A percentile compares a stretch with the other conserved stretches of the same genome.
These are phyloP conservation scores for Drosophila parvula DNA, from an alignment of 1,140 invertebrate species.

Conservation along the genomic window DNA sequence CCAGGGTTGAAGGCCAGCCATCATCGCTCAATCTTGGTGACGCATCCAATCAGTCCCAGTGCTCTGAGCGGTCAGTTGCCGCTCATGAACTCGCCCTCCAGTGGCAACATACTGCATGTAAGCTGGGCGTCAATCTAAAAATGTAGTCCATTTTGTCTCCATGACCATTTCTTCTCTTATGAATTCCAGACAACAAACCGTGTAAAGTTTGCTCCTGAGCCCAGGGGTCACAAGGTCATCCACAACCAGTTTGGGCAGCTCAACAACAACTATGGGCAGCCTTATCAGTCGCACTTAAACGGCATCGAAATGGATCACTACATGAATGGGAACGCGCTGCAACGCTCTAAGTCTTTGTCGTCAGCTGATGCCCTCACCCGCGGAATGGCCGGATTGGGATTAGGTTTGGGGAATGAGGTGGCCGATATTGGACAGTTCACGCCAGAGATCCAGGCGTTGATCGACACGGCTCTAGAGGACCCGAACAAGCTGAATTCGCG, in stretches of 20 bases:
- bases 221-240: conserved; percentile 53
- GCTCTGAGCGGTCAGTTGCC: conserved; percentile 72
- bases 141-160: background rate
- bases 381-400: conserved; percentile 86
- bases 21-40: conserved; percentile 80
- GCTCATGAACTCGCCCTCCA: conserved; percentile 87
- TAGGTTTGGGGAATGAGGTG: conserved; percentile 86
- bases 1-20: conserved; percentile 65
- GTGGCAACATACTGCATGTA: conserved; percentile 89
- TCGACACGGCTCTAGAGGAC: conserved; percentile 90
- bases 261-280: conserved; percentile 60
- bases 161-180: background rate
- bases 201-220: conserved; percentile 81
- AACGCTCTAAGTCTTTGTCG: conserved; percentile 92
- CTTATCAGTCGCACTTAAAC: conserved; percentile 71
- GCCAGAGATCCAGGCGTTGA: conserved; percentile 88
- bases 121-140: conserved; percentile 20
- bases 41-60: conserved; percentile 75
- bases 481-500: conserved; percentile 91
- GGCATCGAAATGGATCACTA: conserved; percentile 79
- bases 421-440: conserved; percentile 90
- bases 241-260: conserved; percentile 49
- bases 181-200: conserved; percentile 63
- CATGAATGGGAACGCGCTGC: conserved; percentile 76
- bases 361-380: conserved; percentile 88